Evolutionary conservation across 2,888 invertebrate genomes (phyloP), one percentile per base, ranked within the genome.

Genomic region (Polymixis flavicincta): DNA sequence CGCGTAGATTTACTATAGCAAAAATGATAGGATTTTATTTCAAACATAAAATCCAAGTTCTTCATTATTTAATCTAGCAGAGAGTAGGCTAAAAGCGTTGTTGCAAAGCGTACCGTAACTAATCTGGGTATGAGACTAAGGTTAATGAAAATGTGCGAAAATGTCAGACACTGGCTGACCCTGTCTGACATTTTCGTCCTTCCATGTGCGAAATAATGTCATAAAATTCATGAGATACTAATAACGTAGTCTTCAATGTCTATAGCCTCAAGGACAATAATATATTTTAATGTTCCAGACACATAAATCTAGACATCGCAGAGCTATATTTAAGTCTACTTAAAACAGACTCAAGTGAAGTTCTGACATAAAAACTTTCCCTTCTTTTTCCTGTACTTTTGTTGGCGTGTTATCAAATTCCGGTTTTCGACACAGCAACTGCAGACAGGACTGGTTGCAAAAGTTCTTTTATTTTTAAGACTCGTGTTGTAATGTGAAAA

Each of bases 331-430:
- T n/a, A 50, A 45, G 67, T 45, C 57, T 73, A 57, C 48, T 52
- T 54, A 67, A 81, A 78, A 57, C 77, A 59, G 54, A 45, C 32
- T 59, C n/a, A 54, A 32, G 48, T 28, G 1, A 69, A 73, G 45
- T 70, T 57, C 17, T 60, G 54, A 57, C 42, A 42, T 25, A 61
- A 68, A 55, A 75, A 61, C 68, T 71, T 76, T 75, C 50, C 22
- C 45, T 45, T 6, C 25, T 55, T 84, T 82, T 75, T 59, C 57
- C 64, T 64, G 57, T 71, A 60, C 13, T 45, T 70, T 66, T 25
- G 60, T 82, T 76, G 82, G 85, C 85, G 32, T 37, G 55, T 32
- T 71, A 50, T 69, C 85, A 76, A 82, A 76, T 63, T 76, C 85
- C 71, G 85, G 82, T 82, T 85, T 76, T 55, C 48, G 57, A 68